Base-by-base conservation (phyloP, 2,888 invertebrate genomes). In the Disparrhopalites patrizii region DNA sequence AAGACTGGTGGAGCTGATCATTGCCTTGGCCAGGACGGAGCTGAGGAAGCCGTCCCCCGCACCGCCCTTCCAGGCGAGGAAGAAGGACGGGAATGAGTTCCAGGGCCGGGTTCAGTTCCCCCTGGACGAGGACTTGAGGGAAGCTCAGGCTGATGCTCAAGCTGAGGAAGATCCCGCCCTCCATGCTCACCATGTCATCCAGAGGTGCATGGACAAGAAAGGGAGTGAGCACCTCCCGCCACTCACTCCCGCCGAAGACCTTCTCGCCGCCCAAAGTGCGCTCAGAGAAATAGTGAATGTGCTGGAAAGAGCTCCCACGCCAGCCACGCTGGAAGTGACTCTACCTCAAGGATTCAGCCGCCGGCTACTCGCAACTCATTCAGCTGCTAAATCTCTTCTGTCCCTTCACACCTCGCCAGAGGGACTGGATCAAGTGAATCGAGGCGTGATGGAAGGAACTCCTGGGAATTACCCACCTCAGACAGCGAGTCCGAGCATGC, bases 121-220 rank as follows among this genome's bases (percentile, higher is more conserved):
- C 20, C 23, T 47, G 47, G 23, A 47, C 25, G 3, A 7, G 2
- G 47, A 47, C 23, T 8, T 47, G 20, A n/a, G n/a, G n/a, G n/a
- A n/a, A n/a, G n/a, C n/a, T n/a, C 23, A 18, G 8, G 47, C 2
- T 3, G n/a, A 40, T 18, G 23, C 3, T 20, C 23, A 20, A 10
- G 23, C 47, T 7, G 23, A 20, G 7, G 31, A 25, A 2, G 43
- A 58, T 28, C 43, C 43, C 8, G 43, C 28, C n/a, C n/a, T 28
- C 13, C 43, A 58, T n/a, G 28, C 43, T 25, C 58, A 58, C 28
- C 10, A 38, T 15, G 58, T 58, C 2, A 15, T 18, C 43, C 58
- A 58, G 43, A 43, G 43, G 5, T n/a, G 3, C 7, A n/a, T 31
- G 31, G 7, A 56, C 7, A n/a, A 25, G n/a, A 3, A 54, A 31